Percentiles rank a stretch among this genome's conserved stretches.
These are phyloP conservation scores for Glaucopsyche alexis DNA, from an alignment of 2,888 invertebrate species.

Conservation along the genomic window DNA sequence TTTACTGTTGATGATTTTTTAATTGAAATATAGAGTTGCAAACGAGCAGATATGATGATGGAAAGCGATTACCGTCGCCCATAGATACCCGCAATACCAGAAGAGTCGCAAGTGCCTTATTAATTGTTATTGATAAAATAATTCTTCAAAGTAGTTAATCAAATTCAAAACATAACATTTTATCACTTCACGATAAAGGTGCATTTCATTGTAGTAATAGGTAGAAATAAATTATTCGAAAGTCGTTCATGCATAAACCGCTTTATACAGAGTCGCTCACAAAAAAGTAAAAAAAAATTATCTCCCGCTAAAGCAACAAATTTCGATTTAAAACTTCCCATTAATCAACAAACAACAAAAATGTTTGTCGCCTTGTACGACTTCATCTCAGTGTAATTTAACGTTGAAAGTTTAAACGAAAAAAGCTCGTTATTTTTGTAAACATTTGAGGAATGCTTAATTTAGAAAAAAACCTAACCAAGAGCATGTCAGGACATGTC, in stretches of 20 bases:
- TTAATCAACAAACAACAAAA: slow-evolving; percentile 20
- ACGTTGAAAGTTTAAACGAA: slow-evolving; percentile 33
- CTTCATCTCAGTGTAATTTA: slow-evolving; percentile 21
- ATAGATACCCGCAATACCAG: too few relatives aligned
- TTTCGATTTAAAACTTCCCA: slow-evolving; percentile 8
- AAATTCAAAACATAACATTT: too few relatives aligned
- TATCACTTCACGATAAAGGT: too few relatives aligned
- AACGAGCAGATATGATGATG: too few relatives aligned
- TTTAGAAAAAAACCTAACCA: slow-evolving; percentile 26
- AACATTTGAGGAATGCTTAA: slow-evolving; percentile 37
- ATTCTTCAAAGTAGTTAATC: too few relatives aligned
- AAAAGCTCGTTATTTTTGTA: slow-evolving; percentile 36
- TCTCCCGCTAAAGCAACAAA: slow-evolving; percentile 14
- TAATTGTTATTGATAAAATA: too few relatives aligned
- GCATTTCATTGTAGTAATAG: background rate
- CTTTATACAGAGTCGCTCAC: background rate
- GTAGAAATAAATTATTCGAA: background rate
- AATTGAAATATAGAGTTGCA: background rate
- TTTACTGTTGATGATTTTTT: background rate
- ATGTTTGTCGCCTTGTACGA: slow-evolving; percentile 24
- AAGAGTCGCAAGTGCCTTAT: too few relatives aligned
- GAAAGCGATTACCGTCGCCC: too few relatives aligned
- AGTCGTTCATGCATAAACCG: background rate
- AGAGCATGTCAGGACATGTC: slow-evolving; percentile 5
- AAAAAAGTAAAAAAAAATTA: slow-evolving; percentile 16